These are phyloP conservation scores for Iphiclides podalirius DNA, from an alignment of 2,888 invertebrate species.

Conservation along the genomic window DNA sequence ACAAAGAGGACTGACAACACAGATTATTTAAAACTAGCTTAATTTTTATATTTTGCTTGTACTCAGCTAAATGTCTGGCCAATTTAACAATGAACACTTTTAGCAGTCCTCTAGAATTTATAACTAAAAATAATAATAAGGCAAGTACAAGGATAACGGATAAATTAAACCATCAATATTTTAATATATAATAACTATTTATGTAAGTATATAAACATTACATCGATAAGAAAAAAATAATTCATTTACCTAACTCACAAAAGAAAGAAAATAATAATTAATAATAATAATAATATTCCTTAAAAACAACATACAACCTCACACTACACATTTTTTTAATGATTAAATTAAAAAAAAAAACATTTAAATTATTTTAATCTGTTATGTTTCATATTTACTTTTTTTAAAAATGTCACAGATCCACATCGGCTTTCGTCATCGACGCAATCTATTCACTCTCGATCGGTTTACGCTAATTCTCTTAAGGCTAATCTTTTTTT, in stretches of 20 bases:
- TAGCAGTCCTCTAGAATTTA: too few species aligned
- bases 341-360: slow-evolving; percentile 50
- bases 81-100: too few species aligned
- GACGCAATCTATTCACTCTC: slow-evolving; percentile 41
- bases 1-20: too few species aligned
- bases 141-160: too few species aligned
- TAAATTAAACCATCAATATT: slow-evolving; percentile 18
- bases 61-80: too few species aligned
- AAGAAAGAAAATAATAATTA: slow-evolving; percentile 51
- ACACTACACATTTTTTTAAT: slow-evolving; percentile 60
- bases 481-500: slow-evolving; percentile 43
- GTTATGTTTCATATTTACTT: slow-evolving; percentile 35
- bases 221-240: slow-evolving; percentile 75
- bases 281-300: slow-evolving; percentile 46
- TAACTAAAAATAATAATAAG: too few species aligned
- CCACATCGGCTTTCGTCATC: slow-evolving; percentile 24
- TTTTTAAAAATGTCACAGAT: slow-evolving; percentile 33
- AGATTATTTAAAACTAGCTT: too few species aligned
- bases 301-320: slow-evolving; percentile 74
- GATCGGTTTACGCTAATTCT: slow-evolving; percentile 35
- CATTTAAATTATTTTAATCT: slow-evolving; percentile 40
- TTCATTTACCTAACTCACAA: slow-evolving; percentile 75
- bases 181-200: slow-evolving; percentile 64
- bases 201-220: slow-evolving; percentile 80
- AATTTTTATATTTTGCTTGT: too few species aligned